phyloP scores from a whole-genome alignment of 2,113 vertebrate species.

The Burhinus bistriatus region DNA sequence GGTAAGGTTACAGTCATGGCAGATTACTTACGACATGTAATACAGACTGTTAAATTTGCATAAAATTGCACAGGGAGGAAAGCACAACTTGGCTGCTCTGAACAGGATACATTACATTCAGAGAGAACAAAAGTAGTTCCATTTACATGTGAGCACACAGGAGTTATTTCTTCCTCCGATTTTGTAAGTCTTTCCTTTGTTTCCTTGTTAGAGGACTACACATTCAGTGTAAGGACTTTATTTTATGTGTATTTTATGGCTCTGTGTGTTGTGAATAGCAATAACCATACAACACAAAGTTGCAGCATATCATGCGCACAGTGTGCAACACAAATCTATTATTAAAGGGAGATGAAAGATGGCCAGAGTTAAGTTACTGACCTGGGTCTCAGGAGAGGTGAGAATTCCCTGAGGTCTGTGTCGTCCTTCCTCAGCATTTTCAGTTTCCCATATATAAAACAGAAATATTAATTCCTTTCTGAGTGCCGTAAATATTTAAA shows the following conservation, averaged over 20 bases:
- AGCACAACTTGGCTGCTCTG: not conserved
- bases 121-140: not conserved
- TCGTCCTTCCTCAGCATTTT: not conserved
- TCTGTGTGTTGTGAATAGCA: not conserved
- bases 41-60: not conserved
- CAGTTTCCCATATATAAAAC: not conserved
- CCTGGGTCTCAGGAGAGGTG: not conserved
- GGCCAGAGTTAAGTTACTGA: not conserved
- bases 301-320: not conserved
- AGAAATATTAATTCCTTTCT: not conserved
- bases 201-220: not conserved
- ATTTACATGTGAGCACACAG: fast-evolving
- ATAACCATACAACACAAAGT: not conserved
- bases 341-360: not conserved
- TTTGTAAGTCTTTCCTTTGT: not conserved
- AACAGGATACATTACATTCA: not conserved
- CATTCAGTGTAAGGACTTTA: not conserved
- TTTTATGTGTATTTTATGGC: not conserved
- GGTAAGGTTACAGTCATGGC: not conserved
- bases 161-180: not conserved
- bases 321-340: not conserved
- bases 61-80: not conserved
- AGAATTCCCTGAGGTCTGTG: not conserved
- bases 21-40: not conserved
- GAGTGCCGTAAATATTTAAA: not conserved